These are phyloP conservation scores for Mizuhopecten yessoensis DNA, from an alignment of 1,140 invertebrate species.

Conservation along the genomic window DNA sequence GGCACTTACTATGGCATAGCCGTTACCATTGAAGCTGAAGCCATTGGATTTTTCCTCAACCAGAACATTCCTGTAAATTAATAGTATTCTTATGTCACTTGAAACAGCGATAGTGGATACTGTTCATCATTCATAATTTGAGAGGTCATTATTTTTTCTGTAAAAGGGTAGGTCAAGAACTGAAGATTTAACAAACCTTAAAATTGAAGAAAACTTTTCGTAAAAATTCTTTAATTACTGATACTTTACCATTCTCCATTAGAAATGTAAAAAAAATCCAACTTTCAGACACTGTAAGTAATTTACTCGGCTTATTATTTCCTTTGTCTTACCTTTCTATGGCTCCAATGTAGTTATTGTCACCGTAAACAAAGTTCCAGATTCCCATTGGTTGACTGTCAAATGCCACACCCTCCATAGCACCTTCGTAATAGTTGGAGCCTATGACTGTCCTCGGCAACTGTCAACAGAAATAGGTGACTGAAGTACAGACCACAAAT, in stretches of 20 bases:
- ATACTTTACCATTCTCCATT: too few relatives aligned
- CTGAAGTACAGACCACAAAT: background rate
- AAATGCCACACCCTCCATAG: slow-evolving; percentile 94
- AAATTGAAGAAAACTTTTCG: too few relatives aligned
- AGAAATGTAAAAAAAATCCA: too few relatives aligned
- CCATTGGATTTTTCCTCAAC: slow-evolving; percentile 76
- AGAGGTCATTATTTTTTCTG: too few relatives aligned
- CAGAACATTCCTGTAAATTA: slow-evolving; percentile 68
- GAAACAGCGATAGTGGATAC: too few relatives aligned
- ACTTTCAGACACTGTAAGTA: too few relatives aligned
- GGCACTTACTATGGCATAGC: slow-evolving; percentile 89
- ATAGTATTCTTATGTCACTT: too few relatives aligned
- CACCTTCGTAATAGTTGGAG: slow-evolving; percentile 90
- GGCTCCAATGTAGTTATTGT: slow-evolving; percentile 89
- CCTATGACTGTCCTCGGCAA: slow-evolving; percentile 88
- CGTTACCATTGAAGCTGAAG: slow-evolving; percentile 91
- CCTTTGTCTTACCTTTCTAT: slow-evolving; percentile 87
- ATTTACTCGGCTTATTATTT: too few relatives aligned
- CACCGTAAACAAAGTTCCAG: slow-evolving; percentile 94
- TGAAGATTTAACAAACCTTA: too few relatives aligned
- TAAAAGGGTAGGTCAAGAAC: background rate
- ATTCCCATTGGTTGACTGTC: slow-evolving; percentile 94
- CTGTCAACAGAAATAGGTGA: slow-evolving; percentile 49
- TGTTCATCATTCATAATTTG: too few relatives aligned
- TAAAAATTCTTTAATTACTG: too few relatives aligned